These are phyloP conservation scores for Varanus komodoensis DNA, from an alignment of 2,113 vertebrate genomes.

Conservation along the genomic window DNA sequence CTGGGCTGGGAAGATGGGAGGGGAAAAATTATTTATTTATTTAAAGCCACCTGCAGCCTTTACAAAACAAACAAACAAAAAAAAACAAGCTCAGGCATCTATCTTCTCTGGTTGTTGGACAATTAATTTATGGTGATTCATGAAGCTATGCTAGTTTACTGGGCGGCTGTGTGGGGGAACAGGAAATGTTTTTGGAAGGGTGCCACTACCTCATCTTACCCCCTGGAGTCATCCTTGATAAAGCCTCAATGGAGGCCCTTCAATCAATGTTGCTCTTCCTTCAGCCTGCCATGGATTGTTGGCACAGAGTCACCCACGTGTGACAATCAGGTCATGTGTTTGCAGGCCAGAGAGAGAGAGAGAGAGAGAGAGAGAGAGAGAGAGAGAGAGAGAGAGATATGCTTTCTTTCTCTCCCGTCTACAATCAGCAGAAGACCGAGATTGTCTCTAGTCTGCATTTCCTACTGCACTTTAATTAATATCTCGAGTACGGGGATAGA, in stretches of 20 bases:
- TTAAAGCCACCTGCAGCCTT: background rate
- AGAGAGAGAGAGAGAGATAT: conserved; percentile 31
- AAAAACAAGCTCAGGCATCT: background rate
- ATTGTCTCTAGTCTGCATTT: background rate
- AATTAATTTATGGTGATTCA: conserved; percentile 19
- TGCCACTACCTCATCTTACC: background rate
- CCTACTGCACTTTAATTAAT: fast-evolving
- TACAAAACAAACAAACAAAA: no score
- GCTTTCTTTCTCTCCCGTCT: background rate
- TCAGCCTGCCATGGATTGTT: background rate
- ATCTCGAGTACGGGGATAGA: conserved; percentile 10
- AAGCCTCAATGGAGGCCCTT: background rate
- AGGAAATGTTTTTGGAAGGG: conserved; percentile 13
- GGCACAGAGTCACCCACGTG: background rate
- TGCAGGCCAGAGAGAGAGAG: conserved; percentile 54
- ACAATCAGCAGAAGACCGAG: no score
- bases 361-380: conserved; percentile 32
- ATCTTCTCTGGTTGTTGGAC: conserved; percentile 2
- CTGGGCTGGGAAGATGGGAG: background rate
- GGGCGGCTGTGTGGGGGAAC: background rate
- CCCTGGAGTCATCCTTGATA: background rate
- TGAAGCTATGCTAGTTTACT: background rate
- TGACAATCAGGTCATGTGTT: conserved; percentile 41
- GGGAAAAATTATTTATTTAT: background rate
- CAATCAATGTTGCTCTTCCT: background rate